Evolutionary conservation across 2,113 vertebrate genomes (phyloP), one percentile per base, ranked within the genome.

Genomic region (Passer domesticus): DNA sequence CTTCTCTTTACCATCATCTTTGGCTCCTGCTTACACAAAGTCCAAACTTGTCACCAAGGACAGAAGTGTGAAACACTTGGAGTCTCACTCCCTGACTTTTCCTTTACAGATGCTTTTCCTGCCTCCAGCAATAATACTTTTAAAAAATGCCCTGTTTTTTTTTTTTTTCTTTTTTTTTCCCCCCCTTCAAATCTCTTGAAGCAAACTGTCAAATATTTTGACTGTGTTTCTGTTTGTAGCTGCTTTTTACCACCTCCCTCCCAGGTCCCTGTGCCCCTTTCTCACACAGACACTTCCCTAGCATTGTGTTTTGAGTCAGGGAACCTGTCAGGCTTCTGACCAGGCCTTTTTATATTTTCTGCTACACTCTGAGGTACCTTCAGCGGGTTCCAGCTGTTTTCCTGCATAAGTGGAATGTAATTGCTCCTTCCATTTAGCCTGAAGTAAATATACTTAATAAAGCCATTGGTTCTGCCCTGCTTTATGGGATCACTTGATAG

Each of bases 391-490:
- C 70, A 90, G 67, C 81, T 94, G 87, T 82, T 94, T 79, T 79
- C 49, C 84, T 87, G 1, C 25, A 1, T 47, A 92, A 94, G 30
- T 77, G 84, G 78, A 72, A 68, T 67, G 35, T 73, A 91, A 95
- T 91, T 92, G 46, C 66, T 91, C 84, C 81, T 95, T 91, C 70
- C 59, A 50, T 80, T 91, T 93, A 92, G 75, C 75, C 90, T 80
- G 70, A 83, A 94, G 75, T 87, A 66, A 95, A 96, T 58, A 77
- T 82, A 69, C 78, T 87, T 95, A 89, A 83, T 83, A 92, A 96
- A 94, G 39, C 82, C 78, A 59, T 95, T 91, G 90, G 82, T 66
- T 95, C 59, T 92, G 78, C 87, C 67, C 75, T 66, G 66, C n/a
- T 77, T 87, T 91, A 58, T 90, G 75, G 60, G 44, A 73, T 91